phyloP scores from a whole-genome alignment of 2,797 vertebrate genomes.

The Pempheris klunzingeri region DNA sequence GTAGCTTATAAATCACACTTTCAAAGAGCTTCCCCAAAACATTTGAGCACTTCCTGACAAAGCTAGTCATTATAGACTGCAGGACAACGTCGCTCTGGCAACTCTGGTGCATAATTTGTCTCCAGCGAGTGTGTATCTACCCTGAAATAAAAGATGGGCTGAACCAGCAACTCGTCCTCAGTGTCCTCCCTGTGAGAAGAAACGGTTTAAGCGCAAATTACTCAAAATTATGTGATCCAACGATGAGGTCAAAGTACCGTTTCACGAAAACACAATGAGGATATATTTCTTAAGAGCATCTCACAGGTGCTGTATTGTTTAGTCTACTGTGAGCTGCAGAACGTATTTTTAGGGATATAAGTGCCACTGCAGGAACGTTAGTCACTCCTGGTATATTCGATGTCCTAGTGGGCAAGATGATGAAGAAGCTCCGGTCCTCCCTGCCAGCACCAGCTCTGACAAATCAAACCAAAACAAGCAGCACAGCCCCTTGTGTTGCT shows the following conservation, averaged over 20 bases:
- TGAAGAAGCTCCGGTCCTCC: constrained; percentile 9
- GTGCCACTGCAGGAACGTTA: constrained; percentile 13
- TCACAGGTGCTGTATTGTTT: constrained; percentile 54
- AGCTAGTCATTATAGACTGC: constrained; percentile 69
- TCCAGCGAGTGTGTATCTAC: constrained; percentile 51
- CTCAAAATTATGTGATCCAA: constrained; percentile 34
- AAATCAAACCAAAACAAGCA: neutral
- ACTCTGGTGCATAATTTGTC: constrained; percentile 73
- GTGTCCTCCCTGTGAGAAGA: constrained; percentile 34
- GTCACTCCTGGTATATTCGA: constrained; percentile 18
- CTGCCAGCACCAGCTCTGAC: neutral
- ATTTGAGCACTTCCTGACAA: constrained; percentile 71
- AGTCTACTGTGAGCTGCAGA: constrained; percentile 55
- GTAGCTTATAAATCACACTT: constrained; percentile 69
- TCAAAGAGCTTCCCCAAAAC: constrained; percentile 68
- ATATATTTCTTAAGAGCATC: constrained; percentile 21
- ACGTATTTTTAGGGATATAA: constrained; percentile 53
- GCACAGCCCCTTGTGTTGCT: too few relatives aligned
- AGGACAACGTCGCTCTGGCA: constrained; percentile 69
- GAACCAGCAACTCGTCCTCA: constrained; percentile 49
- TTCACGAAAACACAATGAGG: constrained; percentile 49
- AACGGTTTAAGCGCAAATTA: constrained; percentile 50
- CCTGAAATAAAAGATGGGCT: constrained; percentile 73
- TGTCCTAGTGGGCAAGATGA: constrained; percentile 25
- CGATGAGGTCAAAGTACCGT: constrained; percentile 24